phyloP scores from a whole-genome alignment of 2,797 vertebrate species.

The Nasua narica region DNA sequence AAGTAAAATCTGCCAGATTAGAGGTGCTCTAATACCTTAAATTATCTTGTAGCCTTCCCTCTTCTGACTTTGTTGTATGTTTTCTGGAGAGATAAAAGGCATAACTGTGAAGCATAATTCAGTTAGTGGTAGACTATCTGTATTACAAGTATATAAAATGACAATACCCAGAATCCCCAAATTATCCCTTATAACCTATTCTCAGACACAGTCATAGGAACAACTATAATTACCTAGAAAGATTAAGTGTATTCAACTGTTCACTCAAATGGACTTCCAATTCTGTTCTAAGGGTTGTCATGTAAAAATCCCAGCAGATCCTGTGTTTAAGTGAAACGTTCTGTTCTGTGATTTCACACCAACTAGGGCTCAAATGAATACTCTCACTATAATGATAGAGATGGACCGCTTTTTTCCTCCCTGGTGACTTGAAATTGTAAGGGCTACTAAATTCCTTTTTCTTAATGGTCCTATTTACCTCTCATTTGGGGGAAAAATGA shows the following conservation, averaged over 20 bases:
- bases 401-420: background rate
- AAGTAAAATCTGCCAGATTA: background rate
- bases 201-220: background rate
- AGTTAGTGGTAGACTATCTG: background rate
- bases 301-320: background rate
- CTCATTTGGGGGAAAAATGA: background rate
- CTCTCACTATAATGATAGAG: conserved; percentile 3
- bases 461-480: background rate
- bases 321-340: background rate
- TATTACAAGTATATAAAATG: background rate
- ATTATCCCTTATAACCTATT: background rate
- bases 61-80: background rate
- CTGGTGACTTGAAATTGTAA: background rate
- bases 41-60: background rate
- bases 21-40: background rate
- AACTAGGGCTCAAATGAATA: background rate
- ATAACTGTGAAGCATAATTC: background rate
- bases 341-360: background rate
- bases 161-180: background rate
- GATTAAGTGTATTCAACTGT: conserved; percentile 1
- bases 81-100: background rate
- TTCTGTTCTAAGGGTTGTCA: background rate
- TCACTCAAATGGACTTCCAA: background rate
- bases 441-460: background rate
- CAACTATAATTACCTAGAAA: background rate